Base-by-base conservation (phyloP, 2,797 vertebrate genomes). In the Helarctos malayanus region DNA sequence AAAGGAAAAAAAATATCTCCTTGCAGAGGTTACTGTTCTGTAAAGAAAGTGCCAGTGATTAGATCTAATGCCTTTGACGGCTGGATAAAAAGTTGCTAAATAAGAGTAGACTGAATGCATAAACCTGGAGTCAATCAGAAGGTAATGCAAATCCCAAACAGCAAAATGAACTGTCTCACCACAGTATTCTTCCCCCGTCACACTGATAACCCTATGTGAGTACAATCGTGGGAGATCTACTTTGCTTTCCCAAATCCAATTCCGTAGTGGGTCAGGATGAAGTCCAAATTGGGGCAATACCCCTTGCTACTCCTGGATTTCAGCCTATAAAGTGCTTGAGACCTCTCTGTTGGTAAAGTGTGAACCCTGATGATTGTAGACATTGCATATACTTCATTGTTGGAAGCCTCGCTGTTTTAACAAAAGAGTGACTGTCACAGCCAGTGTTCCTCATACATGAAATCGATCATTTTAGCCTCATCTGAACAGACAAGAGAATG, bases 11-110 rank as follows among this genome's bases (percentile, higher is more conserved):
- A 97, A 86, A 91, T 87, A 93, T 79, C 95, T 82, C 95, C 68
- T 91, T 78, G 91, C 82, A 69, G 57, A 96, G 96, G 94, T 97
- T 95, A 93, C 94, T 79, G 47, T 95, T 98, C 91, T 94, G 54
- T 92, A 92, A 97, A 95, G 96, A 98, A 97, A 97, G 94, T 96
- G 94, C 63, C 94, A 90, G 96, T 97, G 97, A 97, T 97, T 97
- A 96, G 94, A 97, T 98, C 94, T 93, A 91, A 96, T 97, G 95
- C 92, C 82, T 96, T 95, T 97, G 97, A 97, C 94, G 95, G 96
- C 63, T 65, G 78, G 94, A 96, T 97, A 95, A 97, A 96, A 89
- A 91, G 94, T 95, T 97, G 54, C 88, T 97, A 97, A 97, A 94
- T 95, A 94, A 97, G 95, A 97, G 96, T 96, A 81, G 97, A 96